phyloP scores from a whole-genome alignment of 2,113 vertebrate genomes.

The Aythya baeri region DNA sequence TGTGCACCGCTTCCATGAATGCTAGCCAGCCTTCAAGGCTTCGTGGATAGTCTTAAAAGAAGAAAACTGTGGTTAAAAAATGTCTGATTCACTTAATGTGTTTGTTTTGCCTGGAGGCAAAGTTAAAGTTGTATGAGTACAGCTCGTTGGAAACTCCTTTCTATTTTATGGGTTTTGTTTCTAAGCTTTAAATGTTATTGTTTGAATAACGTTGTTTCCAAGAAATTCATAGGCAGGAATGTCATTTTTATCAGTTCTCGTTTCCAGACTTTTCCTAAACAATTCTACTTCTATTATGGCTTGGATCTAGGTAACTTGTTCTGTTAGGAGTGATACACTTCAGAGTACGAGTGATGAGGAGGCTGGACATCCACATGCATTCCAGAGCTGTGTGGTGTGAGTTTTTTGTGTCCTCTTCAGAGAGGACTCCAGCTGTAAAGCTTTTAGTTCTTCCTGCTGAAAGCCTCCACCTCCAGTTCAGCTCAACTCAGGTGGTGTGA shows the following conservation, averaged over 20 bases:
- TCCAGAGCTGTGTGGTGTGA: accelerated
- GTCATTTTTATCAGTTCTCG: neutral
- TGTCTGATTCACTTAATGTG: neutral
- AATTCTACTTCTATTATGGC: neutral
- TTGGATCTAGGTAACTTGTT: neutral
- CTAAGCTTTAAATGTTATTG: neutral
- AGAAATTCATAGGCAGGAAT: neutral
- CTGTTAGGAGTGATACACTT: neutral
- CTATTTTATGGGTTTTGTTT: neutral
- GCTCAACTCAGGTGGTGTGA: neutral
- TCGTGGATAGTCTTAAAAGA: neutral
- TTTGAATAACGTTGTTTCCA: conserved; percentile 9
- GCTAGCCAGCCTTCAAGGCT: neutral
- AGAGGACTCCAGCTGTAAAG: neutral
- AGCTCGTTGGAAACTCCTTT: neutral
- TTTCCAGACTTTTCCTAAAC: neutral
- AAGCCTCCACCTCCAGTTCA: neutral
- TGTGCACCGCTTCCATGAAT: neutral
- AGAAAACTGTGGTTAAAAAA: neutral
- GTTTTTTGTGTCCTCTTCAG: neutral
- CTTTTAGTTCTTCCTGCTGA: neutral
- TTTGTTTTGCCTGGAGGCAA: conserved; percentile 1
- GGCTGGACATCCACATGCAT: neutral
- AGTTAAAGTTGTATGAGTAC: neutral
- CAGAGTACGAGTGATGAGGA: neutral